phyloP scores from a whole-genome alignment of 2,113 vertebrate species.

The Aldabrachelys gigantea region DNA sequence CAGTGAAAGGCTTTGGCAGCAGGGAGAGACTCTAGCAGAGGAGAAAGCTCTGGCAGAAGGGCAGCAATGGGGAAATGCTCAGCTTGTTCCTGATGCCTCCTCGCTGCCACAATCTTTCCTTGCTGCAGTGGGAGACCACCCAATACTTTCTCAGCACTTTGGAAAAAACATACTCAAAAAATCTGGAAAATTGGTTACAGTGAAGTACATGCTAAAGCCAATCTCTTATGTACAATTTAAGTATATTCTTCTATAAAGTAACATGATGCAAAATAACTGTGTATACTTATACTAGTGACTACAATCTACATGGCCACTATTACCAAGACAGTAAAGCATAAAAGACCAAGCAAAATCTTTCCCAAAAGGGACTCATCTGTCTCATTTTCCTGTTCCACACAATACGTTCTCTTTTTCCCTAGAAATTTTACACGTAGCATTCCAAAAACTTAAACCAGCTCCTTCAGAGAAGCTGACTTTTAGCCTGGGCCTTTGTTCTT shows the following conservation, averaged over 20 bases:
- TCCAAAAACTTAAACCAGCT: neutral
- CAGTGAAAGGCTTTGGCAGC: neutral
- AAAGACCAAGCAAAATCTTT: conserved; percentile 1
- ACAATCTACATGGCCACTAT: neutral
- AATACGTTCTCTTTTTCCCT: neutral
- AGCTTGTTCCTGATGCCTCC: too few species aligned
- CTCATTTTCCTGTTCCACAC: neutral
- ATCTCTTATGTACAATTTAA: neutral
- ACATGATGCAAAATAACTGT: neutral
- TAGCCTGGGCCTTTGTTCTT: neutral
- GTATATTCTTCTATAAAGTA: neutral
- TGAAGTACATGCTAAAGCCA: neutral
- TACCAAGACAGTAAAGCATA: neutral
- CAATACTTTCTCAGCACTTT: conserved; percentile 34
- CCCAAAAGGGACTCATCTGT: neutral
- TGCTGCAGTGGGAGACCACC: neutral
- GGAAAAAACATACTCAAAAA: neutral
- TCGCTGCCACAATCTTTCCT: neutral
- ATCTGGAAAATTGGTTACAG: conserved; percentile 25
- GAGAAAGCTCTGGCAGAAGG: neutral
- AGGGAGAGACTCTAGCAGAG: neutral
- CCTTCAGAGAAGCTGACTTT: neutral
- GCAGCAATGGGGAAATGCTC: neutral
- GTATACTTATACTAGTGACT: neutral
- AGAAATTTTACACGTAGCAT: neutral